phyloP scores from a whole-genome alignment of 2,113 vertebrate species.

The Fregata magnificens region DNA sequence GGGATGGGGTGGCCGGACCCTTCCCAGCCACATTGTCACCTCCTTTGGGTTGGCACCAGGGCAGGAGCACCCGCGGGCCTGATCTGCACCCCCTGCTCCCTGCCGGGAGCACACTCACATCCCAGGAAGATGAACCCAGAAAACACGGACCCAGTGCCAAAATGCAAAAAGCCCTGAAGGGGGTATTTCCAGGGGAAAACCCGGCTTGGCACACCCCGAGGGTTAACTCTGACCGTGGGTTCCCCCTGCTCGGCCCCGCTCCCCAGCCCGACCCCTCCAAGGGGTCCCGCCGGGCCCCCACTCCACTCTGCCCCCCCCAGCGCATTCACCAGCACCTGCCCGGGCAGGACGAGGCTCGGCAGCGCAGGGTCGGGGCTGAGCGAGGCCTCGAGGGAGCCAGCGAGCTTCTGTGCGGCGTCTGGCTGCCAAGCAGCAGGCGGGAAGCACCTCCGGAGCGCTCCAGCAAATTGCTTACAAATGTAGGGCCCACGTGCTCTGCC shows the following conservation, averaged over 20 bases:
- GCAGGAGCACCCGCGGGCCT: rapidly evolving
- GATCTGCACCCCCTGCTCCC: rapidly evolving
- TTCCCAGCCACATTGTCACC: background rate
- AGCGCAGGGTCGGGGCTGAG: background rate
- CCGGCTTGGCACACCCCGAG: background rate
- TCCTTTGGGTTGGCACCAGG: background rate
- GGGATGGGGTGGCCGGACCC: background rate
- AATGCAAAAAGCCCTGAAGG: background rate
- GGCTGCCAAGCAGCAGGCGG: slow-evolving; percentile 32
- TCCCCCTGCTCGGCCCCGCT: background rate
- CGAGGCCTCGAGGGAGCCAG: slow-evolving; percentile 1
- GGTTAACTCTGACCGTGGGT: background rate
- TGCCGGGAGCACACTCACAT: background rate
- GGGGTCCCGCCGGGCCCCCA: background rate
- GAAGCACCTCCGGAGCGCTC: slow-evolving; percentile 3
- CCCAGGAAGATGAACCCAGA: background rate
- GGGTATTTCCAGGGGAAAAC: background rate
- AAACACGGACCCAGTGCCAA: rapidly evolving
- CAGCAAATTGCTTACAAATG: slow-evolving; percentile 1
- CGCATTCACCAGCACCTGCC: background rate
- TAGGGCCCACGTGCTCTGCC: background rate
- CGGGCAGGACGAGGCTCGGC: background rate
- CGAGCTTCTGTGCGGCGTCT: slow-evolving; percentile 3
- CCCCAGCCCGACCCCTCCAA: background rate
- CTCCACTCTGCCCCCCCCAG: background rate